Evolutionary conservation across 2,113 vertebrate genomes (phyloP).

Genomic region (Cyrtonyx montezumae): DNA sequence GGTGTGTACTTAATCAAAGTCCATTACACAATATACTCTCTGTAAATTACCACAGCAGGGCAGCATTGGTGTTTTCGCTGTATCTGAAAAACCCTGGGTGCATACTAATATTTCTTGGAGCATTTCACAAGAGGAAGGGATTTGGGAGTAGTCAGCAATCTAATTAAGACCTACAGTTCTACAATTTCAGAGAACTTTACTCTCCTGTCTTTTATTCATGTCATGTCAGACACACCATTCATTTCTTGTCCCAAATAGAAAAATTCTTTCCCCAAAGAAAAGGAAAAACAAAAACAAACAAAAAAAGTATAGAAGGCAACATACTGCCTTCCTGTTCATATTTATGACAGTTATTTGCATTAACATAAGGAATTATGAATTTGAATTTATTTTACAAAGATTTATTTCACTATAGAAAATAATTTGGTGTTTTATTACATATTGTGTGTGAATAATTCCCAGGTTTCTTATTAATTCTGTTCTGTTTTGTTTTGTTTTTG

Average conservation of each 20-base stretch:
- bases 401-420: not conserved
- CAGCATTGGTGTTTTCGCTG: conserved; percentile 9
- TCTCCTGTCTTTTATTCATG: not conserved
- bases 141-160: not conserved
- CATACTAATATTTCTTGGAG: not conserved
- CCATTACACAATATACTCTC: conserved; percentile 19
- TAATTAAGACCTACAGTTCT: not conserved
- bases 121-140: not conserved
- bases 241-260: not conserved
- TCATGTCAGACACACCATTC: not conserved
- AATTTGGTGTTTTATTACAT: not conserved
- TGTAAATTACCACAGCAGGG: conserved; percentile 40
- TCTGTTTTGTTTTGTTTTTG: not conserved
- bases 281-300: not conserved
- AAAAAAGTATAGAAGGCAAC: not conserved
- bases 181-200: not conserved
- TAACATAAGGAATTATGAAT: not conserved
- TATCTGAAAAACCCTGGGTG: not conserved
- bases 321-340: not conserved
- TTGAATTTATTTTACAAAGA: not conserved
- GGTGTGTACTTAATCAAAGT: conserved; percentile 57
- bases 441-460: not conserved
- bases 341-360: not conserved
- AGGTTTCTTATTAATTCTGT: not conserved
- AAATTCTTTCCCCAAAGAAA: not conserved